Base-by-base conservation (phyloP, 2,113 vertebrate genomes). In the Speoplatyrhinus poulsoni region DNA sequence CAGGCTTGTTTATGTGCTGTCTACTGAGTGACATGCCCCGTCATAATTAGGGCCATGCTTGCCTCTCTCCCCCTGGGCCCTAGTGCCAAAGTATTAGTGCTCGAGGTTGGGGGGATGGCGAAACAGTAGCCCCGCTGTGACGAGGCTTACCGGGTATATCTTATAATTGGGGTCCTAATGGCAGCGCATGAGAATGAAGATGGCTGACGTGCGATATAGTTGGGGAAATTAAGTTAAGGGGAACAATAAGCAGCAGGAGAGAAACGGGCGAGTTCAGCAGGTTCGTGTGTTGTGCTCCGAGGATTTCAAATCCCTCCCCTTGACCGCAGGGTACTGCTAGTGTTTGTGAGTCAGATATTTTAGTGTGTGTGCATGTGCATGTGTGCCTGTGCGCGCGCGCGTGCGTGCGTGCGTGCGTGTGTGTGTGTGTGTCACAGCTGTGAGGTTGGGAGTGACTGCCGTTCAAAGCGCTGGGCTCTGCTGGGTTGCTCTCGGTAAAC, bases 271-370 rank as follows among this genome's bases (percentile, higher is more conserved):
- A 91, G 92, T 93, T 92, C 92, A 93, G 72, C 80, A 88, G 86
- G 91, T 93, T 93, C 85, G 87, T 81, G 73, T 63, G 73, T 87
- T 82, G 74, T 66, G 81, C 86, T 84, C 63, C 7, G 73, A 83
- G 83, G 85, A 83, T 80, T 91, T 73, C 77, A 88, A 86, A 87
- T 85, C 89, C 90, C 91, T 89, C 91, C 92, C 88, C 86, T 87
- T 90, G 87, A 92, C 91, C 90, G 86, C 91, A 92, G 90, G 87
- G 89, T 84, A 91, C 87, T 81, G 85, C 81, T 71, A 74, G 86
- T 83, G 90, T 88, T 87, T 88, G 87, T 91, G 88, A 89, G 87
- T 90, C 85, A 90, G 87, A 49, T 60, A 89, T 89, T 89, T 90
- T 62, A 60, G 32, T 70, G 68, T 54, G 67, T 46, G 17, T 33